Evolutionary conservation across 2,888 invertebrate species (phyloP).

Genomic region (Anoncus sp.): DNA sequence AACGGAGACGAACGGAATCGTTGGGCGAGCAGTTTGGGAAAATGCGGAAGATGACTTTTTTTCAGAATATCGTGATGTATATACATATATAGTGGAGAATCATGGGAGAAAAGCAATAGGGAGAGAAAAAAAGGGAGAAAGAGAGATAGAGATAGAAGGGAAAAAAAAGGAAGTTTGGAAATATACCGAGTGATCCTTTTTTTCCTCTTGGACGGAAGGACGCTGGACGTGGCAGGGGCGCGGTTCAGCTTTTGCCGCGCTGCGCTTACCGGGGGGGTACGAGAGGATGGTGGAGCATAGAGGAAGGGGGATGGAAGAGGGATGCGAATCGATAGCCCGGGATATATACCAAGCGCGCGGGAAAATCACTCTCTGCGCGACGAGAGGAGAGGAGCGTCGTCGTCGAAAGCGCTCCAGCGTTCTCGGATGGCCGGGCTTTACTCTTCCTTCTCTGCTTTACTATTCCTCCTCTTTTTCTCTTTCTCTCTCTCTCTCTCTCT

Average conservation of each 20-base stretch:
- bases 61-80: constrained; percentile 43
- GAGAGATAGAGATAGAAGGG: constrained; percentile 12
- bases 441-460: constrained; percentile 31
- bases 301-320: constrained; percentile 24
- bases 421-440: constrained; percentile 45
- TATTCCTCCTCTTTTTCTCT: constrained; percentile 19
- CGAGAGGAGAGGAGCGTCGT: constrained; percentile 47
- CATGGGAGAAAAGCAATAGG: constrained; percentile 10
- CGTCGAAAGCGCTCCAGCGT: constrained; percentile 42
- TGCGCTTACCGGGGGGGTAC: constrained; percentile 28
- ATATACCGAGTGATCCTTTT: constrained; percentile 59
- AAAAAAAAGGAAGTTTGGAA: constrained; percentile 57
- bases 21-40: constrained; percentile 38
- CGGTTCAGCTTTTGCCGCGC: constrained; percentile 52
- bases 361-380: constrained; percentile 66
- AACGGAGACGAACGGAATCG: constrained; percentile 14
- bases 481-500: constrained; percentile 33
- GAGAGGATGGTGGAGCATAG: constrained; percentile 26
- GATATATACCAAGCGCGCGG: constrained; percentile 63
- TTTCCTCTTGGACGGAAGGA: constrained; percentile 62
- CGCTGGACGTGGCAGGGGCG: constrained; percentile 62
- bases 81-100: constrained; percentile 9
- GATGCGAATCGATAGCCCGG: constrained; percentile 64
- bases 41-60: constrained; percentile 63
- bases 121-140: constrained; percentile 18